Percentiles rank a stretch among this genome's conserved stretches.
These are phyloP conservation scores for Trogon melanurus DNA, from an alignment of 2,113 vertebrate genomes.

Conservation along the genomic window DNA sequence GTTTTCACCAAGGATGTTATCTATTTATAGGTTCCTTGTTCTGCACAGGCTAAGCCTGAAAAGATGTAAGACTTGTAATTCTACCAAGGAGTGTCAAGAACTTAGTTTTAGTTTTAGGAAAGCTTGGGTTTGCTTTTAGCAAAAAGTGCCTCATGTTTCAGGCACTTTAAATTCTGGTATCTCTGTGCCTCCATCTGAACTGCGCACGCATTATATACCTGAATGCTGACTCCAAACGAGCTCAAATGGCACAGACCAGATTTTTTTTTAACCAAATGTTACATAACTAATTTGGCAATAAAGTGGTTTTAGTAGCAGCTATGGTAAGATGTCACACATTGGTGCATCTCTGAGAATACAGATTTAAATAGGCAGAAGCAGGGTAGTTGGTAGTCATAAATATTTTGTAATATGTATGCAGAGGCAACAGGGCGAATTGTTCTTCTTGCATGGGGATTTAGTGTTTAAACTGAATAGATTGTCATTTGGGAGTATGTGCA, in stretches of 20 bases:
- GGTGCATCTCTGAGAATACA: background rate
- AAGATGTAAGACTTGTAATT: background rate
- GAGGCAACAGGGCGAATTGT: background rate
- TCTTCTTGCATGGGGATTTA: background rate
- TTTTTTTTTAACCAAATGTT: background rate
- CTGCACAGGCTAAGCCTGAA: background rate
- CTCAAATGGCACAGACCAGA: background rate
- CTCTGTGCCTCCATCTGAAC: background rate
- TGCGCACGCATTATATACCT: fast-evolving
- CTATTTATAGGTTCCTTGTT: background rate
- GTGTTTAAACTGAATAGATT: background rate
- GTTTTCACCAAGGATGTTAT: fast-evolving
- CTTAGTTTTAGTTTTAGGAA: background rate
- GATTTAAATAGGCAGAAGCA: background rate
- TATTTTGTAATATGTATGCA: background rate
- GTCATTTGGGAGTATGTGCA: background rate
- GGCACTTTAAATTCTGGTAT: background rate
- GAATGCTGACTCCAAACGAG: background rate
- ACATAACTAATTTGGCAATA: background rate
- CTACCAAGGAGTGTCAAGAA: background rate
- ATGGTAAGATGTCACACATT: background rate
- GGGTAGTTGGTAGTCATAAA: background rate
- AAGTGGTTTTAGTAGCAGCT: background rate
- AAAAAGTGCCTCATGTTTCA: background rate
- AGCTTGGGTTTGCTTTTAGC: background rate